phyloP scores from a whole-genome alignment of 2,113 vertebrate genomes.

The Leucoraja erinaceus region DNA sequence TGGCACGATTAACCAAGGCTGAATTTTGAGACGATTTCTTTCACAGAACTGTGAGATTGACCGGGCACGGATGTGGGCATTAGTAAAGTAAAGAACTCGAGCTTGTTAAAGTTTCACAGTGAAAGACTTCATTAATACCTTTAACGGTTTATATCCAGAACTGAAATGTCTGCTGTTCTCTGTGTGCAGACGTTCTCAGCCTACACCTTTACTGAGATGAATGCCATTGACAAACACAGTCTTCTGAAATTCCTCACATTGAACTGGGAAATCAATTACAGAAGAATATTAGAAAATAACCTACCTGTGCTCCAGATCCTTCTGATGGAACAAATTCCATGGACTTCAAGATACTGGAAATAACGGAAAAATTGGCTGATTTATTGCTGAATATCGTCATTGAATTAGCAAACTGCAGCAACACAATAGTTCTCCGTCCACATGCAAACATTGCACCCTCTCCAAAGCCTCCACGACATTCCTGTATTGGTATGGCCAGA shows the following conservation, averaged over 20 bases:
- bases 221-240: neutral
- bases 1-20: too few species aligned
- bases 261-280: neutral
- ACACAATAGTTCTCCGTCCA: neutral
- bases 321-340: conserved; percentile 90
- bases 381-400: neutral
- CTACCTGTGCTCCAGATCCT: conserved; percentile 77
- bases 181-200: neutral
- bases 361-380: conserved; percentile 41
- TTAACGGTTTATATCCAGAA: neutral
- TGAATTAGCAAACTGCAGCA: neutral
- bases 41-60: neutral
- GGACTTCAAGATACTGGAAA: conserved; percentile 83
- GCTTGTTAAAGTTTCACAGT: neutral
- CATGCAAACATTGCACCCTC: neutral
- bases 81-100: neutral
- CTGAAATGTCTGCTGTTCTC: neutral
- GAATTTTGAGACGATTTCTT: neutral
- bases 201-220: neutral
- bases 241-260: neutral
- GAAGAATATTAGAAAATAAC: neutral
- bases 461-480: neutral
- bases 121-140: neutral
- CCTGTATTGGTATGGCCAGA: too few species aligned
- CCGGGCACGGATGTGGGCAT: too few species aligned